Evolutionary conservation across 30 jellyfish, hydroid and myxozoan species (phyloP).

Genomic region (Catostylus mosaicus): DNA sequence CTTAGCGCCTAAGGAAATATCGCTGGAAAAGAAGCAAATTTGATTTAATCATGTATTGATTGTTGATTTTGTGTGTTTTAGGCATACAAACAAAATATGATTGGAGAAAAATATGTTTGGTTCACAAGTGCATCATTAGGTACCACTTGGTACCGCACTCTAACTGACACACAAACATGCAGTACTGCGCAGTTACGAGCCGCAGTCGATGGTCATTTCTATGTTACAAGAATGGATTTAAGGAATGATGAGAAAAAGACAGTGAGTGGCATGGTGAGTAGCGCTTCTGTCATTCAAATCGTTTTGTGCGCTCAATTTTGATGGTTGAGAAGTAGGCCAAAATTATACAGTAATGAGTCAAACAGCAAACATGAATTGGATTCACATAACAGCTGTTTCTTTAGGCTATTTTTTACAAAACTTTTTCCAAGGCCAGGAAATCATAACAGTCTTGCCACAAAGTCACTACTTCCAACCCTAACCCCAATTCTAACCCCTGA

Average conservation of each 20-base stretch:
- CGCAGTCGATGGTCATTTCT: conserved; percentile 81
- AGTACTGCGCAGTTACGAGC: conserved; percentile 61
- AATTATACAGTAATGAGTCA: too few relatives aligned
- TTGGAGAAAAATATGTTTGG: conserved; percentile 81
- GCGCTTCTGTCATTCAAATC: too few relatives aligned
- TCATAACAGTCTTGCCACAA: too few relatives aligned
- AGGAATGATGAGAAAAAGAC: conserved; percentile 66
- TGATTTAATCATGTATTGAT: too few relatives aligned
- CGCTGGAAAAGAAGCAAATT: too few relatives aligned
- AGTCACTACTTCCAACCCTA: too few relatives aligned
- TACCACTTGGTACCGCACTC: conserved; percentile 59
- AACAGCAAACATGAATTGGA: neutral
- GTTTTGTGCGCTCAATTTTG: too few relatives aligned
- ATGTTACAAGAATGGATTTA: conserved; percentile 57
- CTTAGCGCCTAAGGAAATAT: too few relatives aligned
- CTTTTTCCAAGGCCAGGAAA: neutral
- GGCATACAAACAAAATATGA: conserved; percentile 87
- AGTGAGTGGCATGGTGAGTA: conserved; percentile 73
- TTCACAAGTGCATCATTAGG: conserved; percentile 55
- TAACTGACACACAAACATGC: conserved; percentile 42
- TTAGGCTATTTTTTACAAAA: neutral
- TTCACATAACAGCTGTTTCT: neutral
- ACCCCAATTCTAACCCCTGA: too few relatives aligned
- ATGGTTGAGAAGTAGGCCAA: too few relatives aligned
- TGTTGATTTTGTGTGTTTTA: too few relatives aligned